Base-by-base conservation (phyloP, 2,113 vertebrate genomes). In the Cichladusa arquata region DNA sequence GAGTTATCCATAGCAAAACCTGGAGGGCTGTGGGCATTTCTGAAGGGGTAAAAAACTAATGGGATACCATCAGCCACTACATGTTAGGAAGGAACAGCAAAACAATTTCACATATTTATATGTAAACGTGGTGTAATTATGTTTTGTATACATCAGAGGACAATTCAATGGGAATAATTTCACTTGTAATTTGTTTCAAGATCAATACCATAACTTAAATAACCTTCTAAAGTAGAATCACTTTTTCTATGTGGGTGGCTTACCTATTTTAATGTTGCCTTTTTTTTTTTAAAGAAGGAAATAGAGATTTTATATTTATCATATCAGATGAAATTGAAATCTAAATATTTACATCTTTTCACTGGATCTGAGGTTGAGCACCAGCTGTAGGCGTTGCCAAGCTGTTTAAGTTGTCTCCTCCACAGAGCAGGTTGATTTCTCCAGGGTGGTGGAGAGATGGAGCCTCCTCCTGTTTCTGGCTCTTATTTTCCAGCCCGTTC, bases 271-370 rank as follows among this genome's bases (percentile, higher is more conserved):
- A 97, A 95, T 22, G 78, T 80, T 69, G 23, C 47, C 24, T 40
- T 66, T 81, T 36, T 81, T 71, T 64, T 57, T 54, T 20, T 5
- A 5, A 81, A 82, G 67, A 78, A 77, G 76, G 82, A 94, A 86
- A 73, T 70, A 79, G 88, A 60, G n/a, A 74, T 94, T 96, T 94
- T 88, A 70, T 95, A 93, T 96, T 97, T 95, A 96, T 95, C 87
- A 19, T 81, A 36, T 88, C 53, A 81, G 81, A 91, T 91, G 83
- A 94, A 96, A 86, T 95, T 19, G 90, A 94, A 95, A 97, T 95
- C 91, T 83, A 97, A 97, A 96, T 96, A 96, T 97, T 97, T 97
- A 96, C 94, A 88, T 96, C 91, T 92, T 90, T 76, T 90, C 23
- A 10, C 91, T 95, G 90, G 79, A 92, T 94, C 91, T 79, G 89